These are phyloP conservation scores for Lacanobia wlatinum DNA, from an alignment of 2,888 invertebrate species.

Conservation along the genomic window DNA sequence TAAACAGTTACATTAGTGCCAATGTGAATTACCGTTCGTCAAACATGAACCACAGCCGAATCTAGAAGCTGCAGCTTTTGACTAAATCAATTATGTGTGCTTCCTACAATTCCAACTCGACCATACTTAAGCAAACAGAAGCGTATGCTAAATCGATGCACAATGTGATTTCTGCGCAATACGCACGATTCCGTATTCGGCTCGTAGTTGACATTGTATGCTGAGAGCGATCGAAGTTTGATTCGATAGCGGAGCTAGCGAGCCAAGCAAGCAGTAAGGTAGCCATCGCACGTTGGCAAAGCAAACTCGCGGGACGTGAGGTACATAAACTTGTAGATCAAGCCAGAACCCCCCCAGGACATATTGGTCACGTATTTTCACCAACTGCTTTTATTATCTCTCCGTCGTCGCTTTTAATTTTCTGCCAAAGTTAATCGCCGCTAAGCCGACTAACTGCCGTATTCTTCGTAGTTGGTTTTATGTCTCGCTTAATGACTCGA, in stretches of 20 bases:
- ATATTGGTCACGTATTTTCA: constrained; percentile 88
- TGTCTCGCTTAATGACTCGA: constrained; percentile 69
- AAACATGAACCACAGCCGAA: background rate
- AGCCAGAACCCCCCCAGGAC: constrained; percentile 78
- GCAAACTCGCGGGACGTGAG: constrained; percentile 87
- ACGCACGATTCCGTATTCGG: constrained; percentile 53
- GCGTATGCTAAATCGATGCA: constrained; percentile 30
- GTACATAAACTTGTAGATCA: constrained; percentile 82
- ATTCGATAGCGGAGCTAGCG: constrained; percentile 80
- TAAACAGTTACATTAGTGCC: background rate
- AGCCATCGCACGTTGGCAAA: constrained; percentile 85
- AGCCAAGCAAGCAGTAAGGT: constrained; percentile 79
- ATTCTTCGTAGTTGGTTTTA: constrained; percentile 79
- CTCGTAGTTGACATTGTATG: constrained; percentile 74
- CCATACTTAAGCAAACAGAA: constrained; percentile 15
- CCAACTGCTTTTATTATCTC: constrained; percentile 86
- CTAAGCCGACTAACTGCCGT: constrained; percentile 77
- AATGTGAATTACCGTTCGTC: background rate
- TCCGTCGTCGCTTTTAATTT: constrained; percentile 85
- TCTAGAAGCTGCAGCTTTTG: background rate
- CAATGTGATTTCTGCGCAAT: constrained; percentile 38
- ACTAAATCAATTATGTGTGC: background rate
- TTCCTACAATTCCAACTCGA: background rate
- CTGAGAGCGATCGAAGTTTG: constrained; percentile 78
- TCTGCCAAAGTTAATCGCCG: constrained; percentile 81